Evolutionary conservation across 2,888 invertebrate genomes (phyloP), one percentile per base, ranked within the genome.

Genomic region (Tetropium fuscum): DNA sequence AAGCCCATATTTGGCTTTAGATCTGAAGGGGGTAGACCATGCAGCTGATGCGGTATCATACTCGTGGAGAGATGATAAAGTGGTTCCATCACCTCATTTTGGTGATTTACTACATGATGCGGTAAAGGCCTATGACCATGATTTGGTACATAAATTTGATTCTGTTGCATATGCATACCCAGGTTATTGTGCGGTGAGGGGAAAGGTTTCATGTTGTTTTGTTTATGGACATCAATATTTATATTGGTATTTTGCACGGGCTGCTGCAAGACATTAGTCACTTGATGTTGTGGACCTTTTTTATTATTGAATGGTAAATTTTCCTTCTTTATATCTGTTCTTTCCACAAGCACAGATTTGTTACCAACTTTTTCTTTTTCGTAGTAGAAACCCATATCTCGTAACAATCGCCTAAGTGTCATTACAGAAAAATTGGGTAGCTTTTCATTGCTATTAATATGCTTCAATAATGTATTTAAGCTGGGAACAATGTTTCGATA

Each of bases 331-430:
- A 20, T 47, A 20, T 53, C 41, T 34, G 20, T 4, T 58, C 74
- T 78, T 60, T 81, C 81, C 4, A 80, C 73, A 49, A 81, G 67
- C 45, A 80, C 64, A n/a, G 77, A 74, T 64, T 81, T 81, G 57
- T 76, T 80, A 2, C 80, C 80, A 60, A 71, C 58, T 45, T 69
- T 68, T 49, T 80, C 79, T 53, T 67, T 69, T 56, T 80, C 79
- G 65, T 81, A 81, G 59, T 70, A 76, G 69, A 80, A 81, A 3
- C 81, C 81, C 81, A 81, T 81, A 67, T 81, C 81, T 60, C 77
- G 78, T 60, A 81, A 66, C 20, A 81, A 63, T 45, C 81, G 69
- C 15, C 81, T 63, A 11, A 81, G 61, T 0, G 81, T 81, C 80
- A 80, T 81, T n/a, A 80, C 56, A 2, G 80, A 80, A 70, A 81